Base-by-base conservation (phyloP, 2,113 vertebrate species). In the Gallinago media region DNA sequence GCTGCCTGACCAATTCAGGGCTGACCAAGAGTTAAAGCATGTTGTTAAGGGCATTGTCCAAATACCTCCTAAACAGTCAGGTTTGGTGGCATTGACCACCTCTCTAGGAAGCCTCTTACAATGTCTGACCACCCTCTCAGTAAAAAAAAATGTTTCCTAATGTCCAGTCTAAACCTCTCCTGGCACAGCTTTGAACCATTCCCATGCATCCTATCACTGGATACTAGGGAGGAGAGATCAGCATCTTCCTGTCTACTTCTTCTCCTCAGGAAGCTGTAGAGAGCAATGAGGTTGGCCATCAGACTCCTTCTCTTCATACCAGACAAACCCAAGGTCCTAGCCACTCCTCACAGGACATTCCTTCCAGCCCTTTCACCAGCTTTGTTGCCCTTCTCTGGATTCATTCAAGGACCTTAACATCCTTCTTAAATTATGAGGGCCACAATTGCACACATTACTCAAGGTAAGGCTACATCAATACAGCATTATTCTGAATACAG, bases 181-280 rank as follows among this genome's bases (percentile, higher is more conserved):
- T 22, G 6, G 17, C 0, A 0, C 62, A 68, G 31, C 10, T 20
- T 67, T 42, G 25, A 59, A 4, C 15, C 19, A 58, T 47, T 74
- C 11, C 17, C 22, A 18, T 0, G 0, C 0, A 0, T 20, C 12
- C 15, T 25, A 2, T 20, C 18, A 27, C 40, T n/a, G n/a, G 27
- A n/a, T 40, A 31, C 22, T 27, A 17, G 7, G n/a, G n/a, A 74
- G 62, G 42, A 76, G 34, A 67, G 15, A 1, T 15, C 36, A 34
- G 34, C 44, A 67, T 6, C 34, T 50, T 12, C 23, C 23, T 58
- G 19, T 49, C 23, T 29, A 23, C 21, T 27, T 47, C 25, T 4
- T 7, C 6, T 42, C 7, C 49, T 47, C 27, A 27, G 40, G 50
- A 59, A 67, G 15, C 29, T 82, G 10, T 25, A 34, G 26, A 26